Percentiles rank a stretch among this genome's conserved stretches.
These are phyloP conservation scores for Eulithis prunata DNA, from an alignment of 2,888 invertebrate genomes.

Conservation along the genomic window DNA sequence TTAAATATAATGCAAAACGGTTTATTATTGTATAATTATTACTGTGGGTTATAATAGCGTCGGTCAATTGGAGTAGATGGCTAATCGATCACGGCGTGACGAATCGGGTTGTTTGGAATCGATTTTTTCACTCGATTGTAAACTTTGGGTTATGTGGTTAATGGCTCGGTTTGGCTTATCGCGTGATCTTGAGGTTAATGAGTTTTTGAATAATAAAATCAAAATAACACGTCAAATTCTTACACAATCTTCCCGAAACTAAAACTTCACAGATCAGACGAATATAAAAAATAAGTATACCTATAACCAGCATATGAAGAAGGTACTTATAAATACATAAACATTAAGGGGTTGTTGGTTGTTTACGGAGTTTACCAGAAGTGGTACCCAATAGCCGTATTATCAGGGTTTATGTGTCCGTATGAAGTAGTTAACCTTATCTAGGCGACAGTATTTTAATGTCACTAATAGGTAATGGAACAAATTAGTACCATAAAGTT, in stretches of 20 bases:
- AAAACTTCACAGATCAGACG: too few relatives aligned
- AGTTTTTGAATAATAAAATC: conserved; percentile 50
- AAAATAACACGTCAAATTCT: not conserved
- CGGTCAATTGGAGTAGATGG: conserved; percentile 72
- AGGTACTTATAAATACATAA: too few relatives aligned
- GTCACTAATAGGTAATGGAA: conserved; percentile 15
- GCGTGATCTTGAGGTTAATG: conserved; percentile 66
- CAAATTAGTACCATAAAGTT: conserved; percentile 16
- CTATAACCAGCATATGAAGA: too few relatives aligned
- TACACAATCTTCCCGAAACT: not conserved
- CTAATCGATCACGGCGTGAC: conserved; percentile 69
- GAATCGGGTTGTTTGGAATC: conserved; percentile 57
- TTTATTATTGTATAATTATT: conserved; percentile 75
- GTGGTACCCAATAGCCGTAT: conserved; percentile 7
- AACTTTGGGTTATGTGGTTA: conserved; percentile 46
- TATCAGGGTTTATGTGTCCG: conserved; percentile 26
- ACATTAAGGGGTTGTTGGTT: too few relatives aligned
- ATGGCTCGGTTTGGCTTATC: conserved; percentile 63
- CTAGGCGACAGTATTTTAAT: conserved; percentile 19
- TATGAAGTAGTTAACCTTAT: conserved; percentile 27
- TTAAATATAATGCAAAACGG: conserved; percentile 69
- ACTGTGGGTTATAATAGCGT: conserved; percentile 54
- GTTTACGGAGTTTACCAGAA: conserved; percentile 6
- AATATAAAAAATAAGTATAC: too few relatives aligned
- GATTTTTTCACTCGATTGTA: conserved; percentile 43